phyloP scores from a whole-genome alignment of 2,113 vertebrate species.

The Hemichromis elongatus region DNA sequence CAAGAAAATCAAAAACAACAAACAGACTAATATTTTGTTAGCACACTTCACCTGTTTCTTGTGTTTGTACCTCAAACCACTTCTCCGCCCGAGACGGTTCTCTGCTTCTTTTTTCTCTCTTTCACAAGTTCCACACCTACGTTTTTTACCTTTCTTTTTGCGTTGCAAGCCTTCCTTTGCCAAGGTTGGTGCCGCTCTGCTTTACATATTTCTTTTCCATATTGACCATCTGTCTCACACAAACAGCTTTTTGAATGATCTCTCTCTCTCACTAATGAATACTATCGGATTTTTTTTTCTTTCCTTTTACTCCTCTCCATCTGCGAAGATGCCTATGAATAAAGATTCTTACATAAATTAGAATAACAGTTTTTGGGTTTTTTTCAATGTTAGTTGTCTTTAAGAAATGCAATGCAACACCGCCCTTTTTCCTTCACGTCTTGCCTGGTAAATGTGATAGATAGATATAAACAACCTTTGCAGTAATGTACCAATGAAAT shows the following conservation, averaged over 20 bases:
- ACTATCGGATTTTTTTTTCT: slow-evolving; percentile 3
- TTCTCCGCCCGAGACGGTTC: neutral
- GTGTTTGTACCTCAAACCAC: neutral
- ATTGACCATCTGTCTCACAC: slow-evolving; percentile 60
- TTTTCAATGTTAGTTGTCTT: neutral
- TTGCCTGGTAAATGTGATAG: neutral
- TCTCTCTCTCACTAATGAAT: slow-evolving; percentile 37
- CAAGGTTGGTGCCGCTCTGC: slow-evolving; percentile 23
- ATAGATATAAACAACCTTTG: neutral
- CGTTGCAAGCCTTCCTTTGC: neutral
- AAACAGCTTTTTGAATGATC: slow-evolving; percentile 31
- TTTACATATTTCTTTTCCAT: slow-evolving; percentile 53
- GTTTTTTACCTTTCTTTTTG: neutral
- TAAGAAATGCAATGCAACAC: neutral
- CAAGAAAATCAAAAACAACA: neutral
- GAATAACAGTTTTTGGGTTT: neutral
- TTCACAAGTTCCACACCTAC: neutral
- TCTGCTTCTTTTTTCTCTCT: neutral
- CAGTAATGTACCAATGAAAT: neutral
- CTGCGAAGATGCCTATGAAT: slow-evolving; percentile 45
- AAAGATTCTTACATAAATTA: slow-evolving; percentile 46
- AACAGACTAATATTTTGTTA: neutral
- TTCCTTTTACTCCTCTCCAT: slow-evolving; percentile 40
- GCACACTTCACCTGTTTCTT: neutral
- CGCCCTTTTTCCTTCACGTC: neutral